Conservation (phyloP, 2,797 vertebrate species). For the Girardinus metallicus region DNA sequence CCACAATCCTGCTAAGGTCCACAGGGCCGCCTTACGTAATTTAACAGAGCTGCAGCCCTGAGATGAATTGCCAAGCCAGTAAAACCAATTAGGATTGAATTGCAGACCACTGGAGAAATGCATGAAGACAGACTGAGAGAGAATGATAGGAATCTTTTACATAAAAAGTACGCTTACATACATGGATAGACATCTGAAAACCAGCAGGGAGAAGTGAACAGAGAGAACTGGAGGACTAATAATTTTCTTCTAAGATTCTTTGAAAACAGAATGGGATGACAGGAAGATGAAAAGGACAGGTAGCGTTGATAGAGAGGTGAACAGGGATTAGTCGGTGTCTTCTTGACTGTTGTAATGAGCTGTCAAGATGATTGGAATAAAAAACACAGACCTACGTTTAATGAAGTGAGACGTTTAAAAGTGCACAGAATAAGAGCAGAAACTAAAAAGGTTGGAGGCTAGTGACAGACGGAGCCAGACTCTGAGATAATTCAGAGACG, state of each 20-base stretch:
- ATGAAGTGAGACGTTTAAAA: slow-evolving; percentile 64
- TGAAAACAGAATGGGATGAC: slow-evolving; percentile 34
- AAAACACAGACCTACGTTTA: slow-evolving; percentile 68
- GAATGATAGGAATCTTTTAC: slow-evolving; percentile 33
- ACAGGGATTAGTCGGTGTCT: slow-evolving; percentile 64
- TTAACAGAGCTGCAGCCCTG: slow-evolving; percentile 71
- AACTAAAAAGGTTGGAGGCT: slow-evolving; percentile 42
- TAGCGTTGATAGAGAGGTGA: slow-evolving; percentile 48
- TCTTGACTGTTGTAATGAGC: slow-evolving; percentile 69
- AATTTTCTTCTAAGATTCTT: slow-evolving; percentile 20
- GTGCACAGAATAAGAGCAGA: slow-evolving; percentile 42
- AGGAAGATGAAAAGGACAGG: slow-evolving; percentile 39
- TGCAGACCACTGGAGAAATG: slow-evolving; percentile 45
- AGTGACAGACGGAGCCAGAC: slow-evolving; percentile 30
- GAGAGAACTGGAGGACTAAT: neutral
- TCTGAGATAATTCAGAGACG: slow-evolving; percentile 40
- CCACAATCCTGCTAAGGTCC: slow-evolving; percentile 51
- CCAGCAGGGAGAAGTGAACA: slow-evolving; percentile 19
- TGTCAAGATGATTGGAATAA: slow-evolving; percentile 77
- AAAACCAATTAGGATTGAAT: slow-evolving; percentile 78
- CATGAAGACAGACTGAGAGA: slow-evolving; percentile 18
- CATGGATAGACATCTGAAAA: slow-evolving; percentile 15
- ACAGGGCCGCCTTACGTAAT: slow-evolving; percentile 70
- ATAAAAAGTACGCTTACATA: slow-evolving; percentile 10
- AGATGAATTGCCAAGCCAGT: slow-evolving; percentile 75